Evolutionary conservation across 1,140 invertebrate genomes (phyloP), one percentile per base, ranked within the genome.

Genomic region (Solenopsis invicta): DNA sequence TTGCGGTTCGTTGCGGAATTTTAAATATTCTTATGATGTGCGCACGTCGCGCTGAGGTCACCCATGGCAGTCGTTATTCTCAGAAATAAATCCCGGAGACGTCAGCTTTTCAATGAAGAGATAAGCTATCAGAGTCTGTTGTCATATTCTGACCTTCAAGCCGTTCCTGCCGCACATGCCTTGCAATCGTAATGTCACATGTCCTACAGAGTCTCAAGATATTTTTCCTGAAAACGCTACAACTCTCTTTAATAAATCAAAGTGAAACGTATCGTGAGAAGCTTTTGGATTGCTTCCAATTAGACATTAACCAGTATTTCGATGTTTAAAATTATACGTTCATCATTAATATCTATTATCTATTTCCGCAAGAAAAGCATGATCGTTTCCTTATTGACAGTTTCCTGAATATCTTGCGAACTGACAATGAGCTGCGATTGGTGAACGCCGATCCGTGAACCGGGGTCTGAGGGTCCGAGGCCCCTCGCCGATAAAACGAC

Each of bases 401-500:
- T 72, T 82, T 82, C 12, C 41, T 75, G 54, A 75, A 75, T 82
- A 74, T 84, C 34, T 2, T 21, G 61, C 48, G n/a, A 54, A 64
- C 48, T 4, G n/a, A n/a, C n/a, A n/a, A n/a, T n/a, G n/a, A 13
- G 12, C 21, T 48, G 18, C 59, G 37, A 37, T 37, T 41, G 13
- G 52, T 34, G 18, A 24, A 78, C 34, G 16, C 67, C 10, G 59
- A 29, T 82, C 41, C n/a, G 24, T 29, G 50, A 48, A 48, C 56
- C 21, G 52, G 52, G 3, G 48, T 45, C 41, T 12, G 48, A 41
- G 4, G 34, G 12, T n/a, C 5, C 50, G 8, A n/a, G 21, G 37
- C 6, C 10, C 29, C 34, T 78, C 21, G 77, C 71, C 78, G 86
- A 90, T 90, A 74, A 90, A 90, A 87, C 86, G 74, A 61, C 54